Percentiles rank a stretch among this genome's conserved stretches.
phyloP scores from a whole-genome alignment of 2,797 vertebrate species.

The Pseudotriccus pelzelni region DNA sequence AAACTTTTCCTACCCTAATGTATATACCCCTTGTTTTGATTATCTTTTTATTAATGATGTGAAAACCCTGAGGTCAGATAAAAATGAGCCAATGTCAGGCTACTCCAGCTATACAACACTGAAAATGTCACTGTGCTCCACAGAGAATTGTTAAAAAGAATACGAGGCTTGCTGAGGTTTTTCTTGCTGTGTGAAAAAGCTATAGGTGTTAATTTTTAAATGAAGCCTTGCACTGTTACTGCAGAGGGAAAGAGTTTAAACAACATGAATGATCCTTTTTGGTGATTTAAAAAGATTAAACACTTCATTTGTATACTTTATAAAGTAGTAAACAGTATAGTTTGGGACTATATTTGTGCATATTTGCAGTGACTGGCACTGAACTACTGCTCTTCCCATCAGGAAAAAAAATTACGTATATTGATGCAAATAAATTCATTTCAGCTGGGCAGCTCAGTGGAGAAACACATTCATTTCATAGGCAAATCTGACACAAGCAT shows the following conservation, averaged over 20 bases:
- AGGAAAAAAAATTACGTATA: neutral
- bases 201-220: slow-evolving; percentile 1
- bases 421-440: neutral
- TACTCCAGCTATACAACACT: slow-evolving; percentile 26
- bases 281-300: neutral
- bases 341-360: neutral
- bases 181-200: neutral
- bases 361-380: neutral
- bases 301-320: neutral
- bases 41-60: slow-evolving; percentile 72
- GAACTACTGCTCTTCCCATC: neutral
- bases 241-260: neutral
- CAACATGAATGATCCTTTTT: neutral
- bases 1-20: slow-evolving; percentile 38
- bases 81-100: slow-evolving; percentile 62
- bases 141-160: slow-evolving; percentile 11
- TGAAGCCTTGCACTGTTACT: neutral
- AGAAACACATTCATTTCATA: neutral
- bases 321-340: neutral
- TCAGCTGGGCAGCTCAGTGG: neutral
- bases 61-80: slow-evolving; percentile 61
- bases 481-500: slow-evolving; percentile 25
- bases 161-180: neutral
- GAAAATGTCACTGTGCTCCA: slow-evolving; percentile 27
- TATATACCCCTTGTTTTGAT: slow-evolving; percentile 65